Evolutionary conservation across 2,113 vertebrate species (phyloP).

Genomic region (Xenus cinereus): DNA sequence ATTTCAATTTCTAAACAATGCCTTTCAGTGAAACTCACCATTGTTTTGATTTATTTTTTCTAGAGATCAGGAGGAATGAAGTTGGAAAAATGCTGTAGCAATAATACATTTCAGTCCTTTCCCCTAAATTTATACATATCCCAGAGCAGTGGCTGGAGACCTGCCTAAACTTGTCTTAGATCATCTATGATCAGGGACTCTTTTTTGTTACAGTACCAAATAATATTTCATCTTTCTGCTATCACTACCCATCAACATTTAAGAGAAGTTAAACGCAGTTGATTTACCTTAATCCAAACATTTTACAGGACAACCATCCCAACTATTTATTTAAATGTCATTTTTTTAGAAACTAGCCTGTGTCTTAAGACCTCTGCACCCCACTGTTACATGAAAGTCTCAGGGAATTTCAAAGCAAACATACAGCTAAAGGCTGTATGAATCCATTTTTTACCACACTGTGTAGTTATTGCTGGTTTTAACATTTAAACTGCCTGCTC

Average conservation of each 20-base stretch:
- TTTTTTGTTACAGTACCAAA: background rate
- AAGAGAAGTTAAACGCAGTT: background rate
- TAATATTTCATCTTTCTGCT: background rate
- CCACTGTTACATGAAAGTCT: background rate
- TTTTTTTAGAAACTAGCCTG: background rate
- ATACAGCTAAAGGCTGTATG: background rate
- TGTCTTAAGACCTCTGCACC: background rate
- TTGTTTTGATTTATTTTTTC: background rate
- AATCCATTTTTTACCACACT: background rate
- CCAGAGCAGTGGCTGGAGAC: background rate
- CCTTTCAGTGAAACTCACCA: background rate
- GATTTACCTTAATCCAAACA: background rate
- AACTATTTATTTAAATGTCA: background rate
- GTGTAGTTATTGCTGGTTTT: background rate
- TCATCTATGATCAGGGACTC: background rate
- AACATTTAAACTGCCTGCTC: background rate
- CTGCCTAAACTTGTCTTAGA: background rate
- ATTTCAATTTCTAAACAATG: background rate
- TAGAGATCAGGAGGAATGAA: background rate
- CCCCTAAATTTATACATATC: background rate
- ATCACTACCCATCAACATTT: background rate
- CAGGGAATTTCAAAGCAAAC: background rate
- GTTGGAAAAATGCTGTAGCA: background rate
- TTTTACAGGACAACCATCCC: background rate
- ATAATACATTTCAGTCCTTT: background rate